Base-by-base conservation (phyloP, 1,140 invertebrate genomes). In the Temnothorax curvispinosus region DNA sequence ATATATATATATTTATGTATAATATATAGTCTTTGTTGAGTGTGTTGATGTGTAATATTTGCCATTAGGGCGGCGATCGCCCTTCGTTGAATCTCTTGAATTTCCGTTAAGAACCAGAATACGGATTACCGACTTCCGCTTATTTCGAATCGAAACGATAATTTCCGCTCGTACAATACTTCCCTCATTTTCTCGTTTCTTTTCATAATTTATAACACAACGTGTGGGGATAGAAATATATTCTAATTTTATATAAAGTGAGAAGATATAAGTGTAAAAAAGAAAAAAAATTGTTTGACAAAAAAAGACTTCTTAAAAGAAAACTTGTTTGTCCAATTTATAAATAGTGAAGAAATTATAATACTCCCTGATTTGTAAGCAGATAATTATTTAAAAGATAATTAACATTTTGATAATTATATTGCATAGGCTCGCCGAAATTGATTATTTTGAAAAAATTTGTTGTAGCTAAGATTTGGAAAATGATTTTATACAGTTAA, bases 111-210 rank as follows among this genome's bases (percentile, higher is more conserved):
- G 38, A 47, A 47, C 11, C 56, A 44, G 56, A 35, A 44, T 47
- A 58, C 56, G 11, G 35, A 82, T 54, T 62, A 69, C 56, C 72
- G 32, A 87, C 87, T 91, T 90, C 89, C 90, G 89, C 69, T 87
- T 56, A 85, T 80, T 78, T 90, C 72, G 54, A 71, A 76, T 90
- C 65, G 35, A 58, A 85, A 84, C 78, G 72, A 87, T 69, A 11
- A 90, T 88, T 86, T 90, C 89, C 89, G 84, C 75, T 88, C 84
- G 27, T 52, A 62, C 41, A 15, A 35, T 50, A 35, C 78, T 88
- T 84, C 82, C 52, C 60, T 60, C 35, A 13, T 56, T 86, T 71
- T 88, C 76, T 84, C 65, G 41, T 77, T 78, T 6, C 35, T 71
- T 58, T 67, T 77, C 67, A 7, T 47, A 87, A 87, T 80, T 71